phyloP scores from a whole-genome alignment of 2,888 invertebrate genomes.

The Sthenelais limicola region DNA sequence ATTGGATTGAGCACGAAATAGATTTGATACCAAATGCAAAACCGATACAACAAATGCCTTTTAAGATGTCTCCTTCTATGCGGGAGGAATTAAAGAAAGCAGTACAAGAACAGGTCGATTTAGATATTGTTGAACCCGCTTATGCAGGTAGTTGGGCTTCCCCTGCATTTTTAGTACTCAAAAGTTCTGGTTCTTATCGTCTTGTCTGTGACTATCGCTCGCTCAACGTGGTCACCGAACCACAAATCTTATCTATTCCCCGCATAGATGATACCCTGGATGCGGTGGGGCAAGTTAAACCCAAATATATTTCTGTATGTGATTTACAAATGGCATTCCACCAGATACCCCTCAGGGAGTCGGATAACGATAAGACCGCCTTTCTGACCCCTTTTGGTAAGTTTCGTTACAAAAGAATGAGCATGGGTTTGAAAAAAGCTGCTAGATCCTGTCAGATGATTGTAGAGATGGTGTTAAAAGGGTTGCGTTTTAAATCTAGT shows the following conservation, averaged over 20 bases:
- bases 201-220: background rate
- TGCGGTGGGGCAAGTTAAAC: background rate
- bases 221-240: background rate
- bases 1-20: background rate
- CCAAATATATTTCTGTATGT: background rate
- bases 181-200: background rate
- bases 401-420: background rate
- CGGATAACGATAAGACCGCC: background rate
- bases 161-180: background rate
- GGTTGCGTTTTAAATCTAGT: background rate
- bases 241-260: background rate
- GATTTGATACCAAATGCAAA: background rate
- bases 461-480: background rate
- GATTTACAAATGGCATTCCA: too few relatives aligned
- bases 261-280: background rate
- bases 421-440: background rate
- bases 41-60: background rate
- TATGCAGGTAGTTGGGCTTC: too few relatives aligned
- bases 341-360: background rate
- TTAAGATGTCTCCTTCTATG: background rate
- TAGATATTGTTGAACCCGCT: too few relatives aligned
- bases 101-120: background rate
- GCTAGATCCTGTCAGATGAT: background rate
- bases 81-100: background rate
- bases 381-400: background rate